Base-by-base conservation (phyloP, 2,888 invertebrate genomes). In the Allacma fusca region DNA sequence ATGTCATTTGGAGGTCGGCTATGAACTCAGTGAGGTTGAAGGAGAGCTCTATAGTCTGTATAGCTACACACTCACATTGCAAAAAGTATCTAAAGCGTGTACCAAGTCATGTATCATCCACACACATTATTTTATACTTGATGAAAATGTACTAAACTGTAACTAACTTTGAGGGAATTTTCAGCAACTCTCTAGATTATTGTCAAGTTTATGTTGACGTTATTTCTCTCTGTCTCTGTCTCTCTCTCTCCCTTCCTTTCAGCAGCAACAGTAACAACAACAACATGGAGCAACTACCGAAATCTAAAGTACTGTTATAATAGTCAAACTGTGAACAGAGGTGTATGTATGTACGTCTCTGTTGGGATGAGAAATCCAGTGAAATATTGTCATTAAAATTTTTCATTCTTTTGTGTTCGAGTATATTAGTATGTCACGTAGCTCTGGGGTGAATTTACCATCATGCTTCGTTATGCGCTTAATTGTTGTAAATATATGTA, bases 1-100 rank as follows among this genome's bases (percentile, higher is more conserved):
- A 74, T 74, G 74, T 74, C 74, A 74, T 74, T 65, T 67, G 64
- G 74, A 74, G 74, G 74, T 74, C 73, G 73, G 73, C 40, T 21
- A 29, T 13, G 65, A 26, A 68, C 21, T 50, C 1, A 16, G 4
- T n/a, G 50, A 9, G 50, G 2, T 1, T 50, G n/a, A n/a, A 16
- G 19, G 50, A 50, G n/a, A n/a, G 50, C 40, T 40, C n/a, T n/a
- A n/a, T n/a, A n/a, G n/a, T n/a, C n/a, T 40, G 40, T 40, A 13
- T 40, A 50, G 16, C 7, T n/a, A 50, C 7, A 9, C 5, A 9
- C 7, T 50, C 16, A 4, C 50, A 50, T 50, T 50, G 50, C 50
- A 50, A 65, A 26, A 65, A 65, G 16, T 50, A 40, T 9, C 40
- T 50, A 50, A 50, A n/a, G n/a, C n/a, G 7, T 50, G 4, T 16